Base-by-base conservation (phyloP, 1,140 invertebrate genomes). In the Pseudomyrmex pallidus region DNA sequence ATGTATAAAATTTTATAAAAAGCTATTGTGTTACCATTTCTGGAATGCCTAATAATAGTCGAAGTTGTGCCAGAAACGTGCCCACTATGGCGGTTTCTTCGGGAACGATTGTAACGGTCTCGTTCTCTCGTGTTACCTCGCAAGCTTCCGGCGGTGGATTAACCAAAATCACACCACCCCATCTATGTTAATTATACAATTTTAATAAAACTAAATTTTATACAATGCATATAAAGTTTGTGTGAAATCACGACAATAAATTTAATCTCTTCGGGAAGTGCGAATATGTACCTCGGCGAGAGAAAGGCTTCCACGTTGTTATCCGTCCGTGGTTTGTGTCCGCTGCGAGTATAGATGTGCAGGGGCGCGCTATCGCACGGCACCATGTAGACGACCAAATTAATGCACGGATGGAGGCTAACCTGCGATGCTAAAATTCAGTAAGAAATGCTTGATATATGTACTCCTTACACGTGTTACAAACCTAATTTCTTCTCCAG, bases 91-190 rank as follows among this genome's bases (percentile, higher is more conserved):
- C 92, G 20, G 95, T 91, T 77, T 96, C 94, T 57, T 96, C 92
- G 0, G 97, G 95, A 20, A 89, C 85, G 3, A 96, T 92, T 44
- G 90, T 87, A 74, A 93, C 83, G 2, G 84, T 68, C 83, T 90
- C 82, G 57, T 90, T 44, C 86, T 90, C 86, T 89, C 91, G 86
- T 85, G 86, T 85, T 44, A 85, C 91, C 66, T 90, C 90, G 90
- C 95, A 97, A 22, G 95, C 93, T 1, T 94, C 93, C 22, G 89
- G 85, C 1, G 96, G 94, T n/a, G 96, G 96, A 93, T 96, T 98
- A 13, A 95, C 95, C 56, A 97, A 95, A 57, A 96, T 95, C 54
- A 98, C 96, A n/a, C 96, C 98, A 78, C 98, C 98, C 98, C 98
- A 99, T 80, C 97, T 93, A 52, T 10, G 35, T 52, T 56, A 48